phyloP scores from a whole-genome alignment of 2,888 invertebrate species.

The Luperina testacea region DNA sequence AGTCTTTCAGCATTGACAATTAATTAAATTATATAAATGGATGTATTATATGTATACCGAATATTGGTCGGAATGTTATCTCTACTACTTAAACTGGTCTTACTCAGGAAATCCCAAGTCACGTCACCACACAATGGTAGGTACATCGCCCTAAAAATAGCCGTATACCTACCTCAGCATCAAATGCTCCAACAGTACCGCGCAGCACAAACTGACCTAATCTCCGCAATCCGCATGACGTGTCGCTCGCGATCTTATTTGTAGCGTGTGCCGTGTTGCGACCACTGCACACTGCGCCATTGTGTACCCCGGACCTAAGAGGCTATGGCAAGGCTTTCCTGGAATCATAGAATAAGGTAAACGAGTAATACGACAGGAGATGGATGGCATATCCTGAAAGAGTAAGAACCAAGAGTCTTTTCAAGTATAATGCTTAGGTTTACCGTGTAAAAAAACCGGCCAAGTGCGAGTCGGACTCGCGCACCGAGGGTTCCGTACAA shows the following conservation, averaged over 20 bases:
- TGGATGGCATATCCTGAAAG: neutral
- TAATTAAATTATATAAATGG: no score
- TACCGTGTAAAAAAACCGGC: no score
- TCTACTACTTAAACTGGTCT: neutral
- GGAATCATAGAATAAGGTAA: slow-evolving; percentile 11
- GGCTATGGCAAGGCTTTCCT: slow-evolving; percentile 3
- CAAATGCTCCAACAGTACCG: slow-evolving; percentile 46
- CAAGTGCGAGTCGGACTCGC: no score
- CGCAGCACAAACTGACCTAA: slow-evolving; percentile 70
- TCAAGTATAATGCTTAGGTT: neutral
- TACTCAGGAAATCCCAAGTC: neutral
- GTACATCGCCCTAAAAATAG: neutral
- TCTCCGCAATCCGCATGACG: slow-evolving; percentile 77
- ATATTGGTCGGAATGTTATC: neutral
- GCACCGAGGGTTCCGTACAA: no score
- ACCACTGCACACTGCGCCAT: slow-evolving; percentile 69
- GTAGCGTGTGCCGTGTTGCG: slow-evolving; percentile 67
- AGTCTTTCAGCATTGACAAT: neutral
- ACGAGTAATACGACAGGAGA: slow-evolving; percentile 37
- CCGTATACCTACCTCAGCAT: slow-evolving; percentile 12
- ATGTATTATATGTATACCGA: neutral
- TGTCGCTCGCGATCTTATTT: slow-evolving; percentile 78
- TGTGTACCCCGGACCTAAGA: slow-evolving; percentile 57
- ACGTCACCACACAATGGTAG: neutral
- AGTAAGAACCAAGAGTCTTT: neutral